Evolutionary conservation across 2,888 invertebrate genomes (phyloP), one percentile per base, ranked within the genome.

Genomic region (Imbricaverruca yamaguchii): DNA sequence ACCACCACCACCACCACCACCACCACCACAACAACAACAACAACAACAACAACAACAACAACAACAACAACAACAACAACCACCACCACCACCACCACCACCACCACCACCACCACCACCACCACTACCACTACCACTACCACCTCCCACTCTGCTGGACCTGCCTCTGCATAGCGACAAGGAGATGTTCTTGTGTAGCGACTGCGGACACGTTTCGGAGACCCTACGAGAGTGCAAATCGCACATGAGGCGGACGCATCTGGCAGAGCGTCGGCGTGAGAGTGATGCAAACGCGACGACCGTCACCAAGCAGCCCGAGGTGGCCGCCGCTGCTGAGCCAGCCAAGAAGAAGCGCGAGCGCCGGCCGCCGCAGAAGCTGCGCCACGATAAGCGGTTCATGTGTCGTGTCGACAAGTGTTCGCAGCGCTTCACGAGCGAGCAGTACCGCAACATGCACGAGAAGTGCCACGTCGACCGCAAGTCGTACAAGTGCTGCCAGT

Each of bases 301-400:
- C 25, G 25, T 11, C 11, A 10, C 65, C 65, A n/a, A 67, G 7
- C 65, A 23, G 23, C n/a, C 23, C 25, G 13, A 23, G 11, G 3
- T 3, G 67, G 25, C 69, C 39, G 69, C 69, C 39, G 53, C 12
- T 59, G 59, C 12, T 59, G 15, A 59, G 12, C 59, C 59, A 55
- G 74, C 18, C 74, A 74, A 74, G 55, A 74, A 74, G 55, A 21
- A 18, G 53, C 74, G 74, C 55, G 74, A 74, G 74, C 74, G 74
- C 21, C 53, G 74, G 55, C 74, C 74, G 8, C 74, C 74, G 21
- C 74, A 53, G 10, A 74, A 74, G 74, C 74, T 74, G 55, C 74
- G 74, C 21, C 74, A 74, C 74, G 74, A 74, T 3, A 74, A 74
- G 55, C 74, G 74, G 9, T 53, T 21, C 18, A 23, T 23, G 74